Conservation (phyloP, 2,113 vertebrate genomes). For the Vireo altiloquus region DNA sequence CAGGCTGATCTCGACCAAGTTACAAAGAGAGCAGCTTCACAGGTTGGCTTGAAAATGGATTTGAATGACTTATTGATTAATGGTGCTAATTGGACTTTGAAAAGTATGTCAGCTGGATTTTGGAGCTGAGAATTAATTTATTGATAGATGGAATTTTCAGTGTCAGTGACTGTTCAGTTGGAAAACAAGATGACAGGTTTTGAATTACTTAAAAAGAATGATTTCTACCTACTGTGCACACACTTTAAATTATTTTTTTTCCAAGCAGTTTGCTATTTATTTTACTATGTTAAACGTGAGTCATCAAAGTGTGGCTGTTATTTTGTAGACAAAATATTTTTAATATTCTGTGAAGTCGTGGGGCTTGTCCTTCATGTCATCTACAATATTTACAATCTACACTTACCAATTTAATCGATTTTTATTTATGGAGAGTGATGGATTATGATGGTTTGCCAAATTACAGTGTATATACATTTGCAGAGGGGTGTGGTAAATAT, state of each 20-base stretch:
- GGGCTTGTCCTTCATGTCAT: not conserved
- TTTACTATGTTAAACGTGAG: not conserved
- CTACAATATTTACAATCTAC: no score
- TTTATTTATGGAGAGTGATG: not conserved
- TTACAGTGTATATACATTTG: not conserved
- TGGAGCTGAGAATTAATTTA: not conserved
- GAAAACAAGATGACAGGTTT: not conserved
- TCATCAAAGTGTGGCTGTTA: not conserved
- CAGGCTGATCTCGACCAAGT: conserved; percentile 90
- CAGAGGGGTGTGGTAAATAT: not conserved
- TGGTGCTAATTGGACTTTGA: not conserved
- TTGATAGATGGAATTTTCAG: not conserved
- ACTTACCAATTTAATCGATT: not conserved
- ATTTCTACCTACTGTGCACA: not conserved
- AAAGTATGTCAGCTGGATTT: not conserved
- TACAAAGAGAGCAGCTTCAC: conserved; percentile 86
- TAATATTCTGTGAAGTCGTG: not conserved
- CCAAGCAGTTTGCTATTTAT: not conserved
- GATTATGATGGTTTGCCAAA: not conserved
- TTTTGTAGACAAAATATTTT: not conserved
- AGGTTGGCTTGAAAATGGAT: conserved; percentile 68
- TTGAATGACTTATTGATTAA: not conserved
- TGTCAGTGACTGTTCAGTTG: not conserved
- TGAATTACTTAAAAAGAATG: not conserved
- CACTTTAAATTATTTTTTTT: not conserved